Base-by-base conservation (phyloP, 2,113 vertebrate genomes). In the Cyprinus carpio region DNA sequence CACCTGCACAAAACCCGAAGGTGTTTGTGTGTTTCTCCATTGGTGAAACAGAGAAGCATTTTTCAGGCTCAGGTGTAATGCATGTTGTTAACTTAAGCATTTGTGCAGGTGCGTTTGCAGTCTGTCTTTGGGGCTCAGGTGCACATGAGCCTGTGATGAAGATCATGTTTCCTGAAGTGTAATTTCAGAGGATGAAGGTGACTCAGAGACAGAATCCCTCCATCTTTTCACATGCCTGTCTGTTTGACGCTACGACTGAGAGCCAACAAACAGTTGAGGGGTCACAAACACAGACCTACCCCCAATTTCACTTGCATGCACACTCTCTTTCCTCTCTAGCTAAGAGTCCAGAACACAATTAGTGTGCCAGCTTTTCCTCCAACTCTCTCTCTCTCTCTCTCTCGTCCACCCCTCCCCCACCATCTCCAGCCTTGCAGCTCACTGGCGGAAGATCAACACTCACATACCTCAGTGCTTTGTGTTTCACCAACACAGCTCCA, bases 401-500 rank as follows among this genome's bases (percentile, higher is more conserved):
- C 69, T 72, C 43, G 20, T 72, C 80, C 51, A 12, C 84, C 56
- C 76, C 13, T 82, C 84, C 82, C 25, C 90, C 90, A 86, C 60
- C 67, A 56, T 78, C 86, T 84, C 83, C 65, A 81, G 56, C 80
- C 83, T 51, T 85, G 77, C 71, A 87, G 83, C 56, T 87, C 56
- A 54, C 76, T 87, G 86, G 83, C 83, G 51, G 76, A 75, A 83
- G 86, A 87, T 87, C 86, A 87, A 81, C 82, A 87, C 86, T 84
- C 86, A 81, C 86, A 87, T 87, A 87, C 82, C 86, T 81, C 86
- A 79, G 58, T 87, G 82, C 77, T 84, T 87, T 84, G 86, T 84
- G 67, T 74, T 65, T 65, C 51, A 75, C 56, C 67, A 74, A 83
- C 81, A 77, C 85, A 79, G 81, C 46, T 78, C 40, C 65, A 78